Evolutionary conservation across 2,797 vertebrate genomes (phyloP), one percentile per base, ranked within the genome.

Genomic region (Etheostoma nigrum): DNA sequence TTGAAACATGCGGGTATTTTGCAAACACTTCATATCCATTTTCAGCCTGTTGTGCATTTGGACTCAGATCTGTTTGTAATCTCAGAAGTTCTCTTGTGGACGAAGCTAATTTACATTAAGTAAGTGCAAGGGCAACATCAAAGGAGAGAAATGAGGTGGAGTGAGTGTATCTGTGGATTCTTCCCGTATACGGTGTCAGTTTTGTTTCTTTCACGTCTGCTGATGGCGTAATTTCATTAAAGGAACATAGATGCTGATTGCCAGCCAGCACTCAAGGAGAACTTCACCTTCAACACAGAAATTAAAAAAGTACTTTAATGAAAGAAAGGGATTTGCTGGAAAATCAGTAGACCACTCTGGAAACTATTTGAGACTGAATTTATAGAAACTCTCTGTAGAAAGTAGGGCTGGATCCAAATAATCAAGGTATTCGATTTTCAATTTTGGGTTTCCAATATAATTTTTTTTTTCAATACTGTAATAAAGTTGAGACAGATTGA

Each of bases 201-300:
- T 66, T 68, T 81, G 68, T 72, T 84, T 84, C 63, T 82, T 78
- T 78, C 62, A 72, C 67, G 66, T 74, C 55, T 64, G 70, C 74
- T 74, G 68, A 69, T 77, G 76, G 72, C 55, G 79, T 87, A 60
- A 80, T 86, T 82, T 75, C 57, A 72, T 73, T 72, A 74, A 42
- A 61, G 64, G 53, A 74, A 76, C 67, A 80, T 86, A 63, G 18
- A 70, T 77, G 82, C 79, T 81, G 84, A 88, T 77, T 68, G 74
- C 52, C 61, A 55, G 73, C 64, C 82, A 79, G 72, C 48, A 64
- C 76, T 86, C 63, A 78, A 86, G 63, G 81, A 67, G 68, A 88
- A 33, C 68, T 51, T 86, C 58, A 83, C 83, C 80, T 86, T 66
- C 74, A 76, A 55, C 72, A 71, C 49, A 67, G 42, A 70, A 73